Evolutionary conservation across 2,113 vertebrate genomes (phyloP).

Genomic region (Sakesphorus luctuosus): DNA sequence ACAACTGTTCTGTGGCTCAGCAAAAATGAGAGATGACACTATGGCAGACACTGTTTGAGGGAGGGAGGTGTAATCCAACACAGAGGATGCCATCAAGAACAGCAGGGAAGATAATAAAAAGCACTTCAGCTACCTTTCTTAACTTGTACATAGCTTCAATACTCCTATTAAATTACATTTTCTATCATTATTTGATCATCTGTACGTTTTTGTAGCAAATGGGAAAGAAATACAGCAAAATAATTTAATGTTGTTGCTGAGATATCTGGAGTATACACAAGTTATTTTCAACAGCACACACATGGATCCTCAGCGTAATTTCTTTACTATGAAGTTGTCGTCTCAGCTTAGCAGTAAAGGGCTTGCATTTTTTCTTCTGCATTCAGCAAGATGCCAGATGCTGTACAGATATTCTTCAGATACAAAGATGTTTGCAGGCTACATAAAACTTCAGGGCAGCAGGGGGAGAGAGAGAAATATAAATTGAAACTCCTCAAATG

Average conservation of each 20-base stretch:
- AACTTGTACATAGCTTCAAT: background rate
- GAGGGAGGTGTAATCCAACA: background rate
- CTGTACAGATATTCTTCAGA: background rate
- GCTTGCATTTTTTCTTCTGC: background rate
- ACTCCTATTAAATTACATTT: background rate
- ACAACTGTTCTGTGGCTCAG: background rate
- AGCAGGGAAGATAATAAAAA: background rate
- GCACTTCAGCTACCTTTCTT: background rate
- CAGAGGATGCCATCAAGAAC: background rate
- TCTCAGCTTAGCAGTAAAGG: background rate
- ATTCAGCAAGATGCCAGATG: background rate
- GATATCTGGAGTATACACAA: background rate
- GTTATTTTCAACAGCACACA: background rate
- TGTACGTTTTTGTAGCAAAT: background rate
- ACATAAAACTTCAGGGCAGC: background rate
- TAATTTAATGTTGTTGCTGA: background rate
- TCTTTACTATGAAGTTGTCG: background rate
- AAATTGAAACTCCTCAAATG: background rate
- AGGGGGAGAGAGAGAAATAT: background rate
- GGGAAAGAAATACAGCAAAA: background rate
- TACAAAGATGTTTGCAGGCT: background rate
- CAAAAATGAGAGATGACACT: accelerated
- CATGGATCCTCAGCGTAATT: background rate
- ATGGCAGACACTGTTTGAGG: background rate
- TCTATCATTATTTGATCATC: background rate